These are phyloP conservation scores for Drosophila anceps DNA, from an alignment of 2,888 invertebrate species.

Conservation along the genomic window DNA sequence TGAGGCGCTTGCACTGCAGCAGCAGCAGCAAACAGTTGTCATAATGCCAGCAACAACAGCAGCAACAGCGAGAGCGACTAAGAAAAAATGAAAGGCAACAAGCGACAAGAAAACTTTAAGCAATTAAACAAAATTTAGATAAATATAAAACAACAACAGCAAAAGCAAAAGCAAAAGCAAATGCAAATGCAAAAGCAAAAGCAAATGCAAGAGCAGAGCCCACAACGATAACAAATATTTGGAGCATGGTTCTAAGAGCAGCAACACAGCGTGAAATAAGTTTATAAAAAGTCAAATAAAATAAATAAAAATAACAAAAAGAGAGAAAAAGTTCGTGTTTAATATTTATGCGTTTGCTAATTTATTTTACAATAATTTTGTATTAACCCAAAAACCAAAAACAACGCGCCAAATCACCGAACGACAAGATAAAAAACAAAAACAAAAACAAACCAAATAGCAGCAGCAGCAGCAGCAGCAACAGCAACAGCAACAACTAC, in stretches of 20 bases:
- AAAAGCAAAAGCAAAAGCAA: constrained; percentile 22
- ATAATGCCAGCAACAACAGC: constrained; percentile 54
- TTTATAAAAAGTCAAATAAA: background rate
- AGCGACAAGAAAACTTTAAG: constrained; percentile 63
- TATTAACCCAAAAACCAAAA: constrained; percentile 66
- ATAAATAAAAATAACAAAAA: constrained; percentile 25
- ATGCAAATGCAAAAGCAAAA: too few relatives aligned
- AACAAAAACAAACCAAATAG: constrained; percentile 31
- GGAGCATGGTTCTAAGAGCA: constrained; percentile 42
- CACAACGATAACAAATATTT: constrained; percentile 25
- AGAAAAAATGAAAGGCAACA: constrained; percentile 68
- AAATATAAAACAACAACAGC: constrained; percentile 26
- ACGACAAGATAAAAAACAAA: constrained; percentile 43
- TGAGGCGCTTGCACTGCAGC: constrained; percentile 48
- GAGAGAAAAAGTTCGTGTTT: constrained; percentile 46
- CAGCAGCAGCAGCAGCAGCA: constrained; percentile 27
- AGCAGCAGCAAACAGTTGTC: constrained; percentile 44
- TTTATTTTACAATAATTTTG: constrained; percentile 77
- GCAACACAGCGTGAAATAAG: background rate
- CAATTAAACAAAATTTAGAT: constrained; percentile 72
- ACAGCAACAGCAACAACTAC: constrained; percentile 29
- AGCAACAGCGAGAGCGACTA: constrained; percentile 20
- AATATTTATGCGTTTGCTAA: constrained; percentile 78
- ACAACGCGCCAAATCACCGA: constrained; percentile 35
- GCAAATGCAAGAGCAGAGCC: constrained; percentile 7